These are phyloP conservation scores for Sphenopsis melanotis DNA, from an alignment of 2,797 vertebrate species.

Conservation along the genomic window DNA sequence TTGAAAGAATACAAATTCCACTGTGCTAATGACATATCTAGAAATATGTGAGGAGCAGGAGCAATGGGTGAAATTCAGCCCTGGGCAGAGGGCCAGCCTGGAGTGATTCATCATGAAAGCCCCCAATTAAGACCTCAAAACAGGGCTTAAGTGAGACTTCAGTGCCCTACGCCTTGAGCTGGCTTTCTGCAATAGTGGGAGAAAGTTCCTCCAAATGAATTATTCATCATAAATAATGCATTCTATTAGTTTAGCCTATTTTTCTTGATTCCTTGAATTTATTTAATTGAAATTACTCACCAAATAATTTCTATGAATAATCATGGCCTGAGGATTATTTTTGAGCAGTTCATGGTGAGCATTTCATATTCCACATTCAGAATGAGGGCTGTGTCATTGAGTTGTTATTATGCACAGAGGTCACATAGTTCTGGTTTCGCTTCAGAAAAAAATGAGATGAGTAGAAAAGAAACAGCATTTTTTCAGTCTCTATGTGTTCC, in stretches of 20 bases:
- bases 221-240: conserved; percentile 50
- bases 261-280: conserved; percentile 53
- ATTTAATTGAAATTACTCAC: conserved; percentile 67
- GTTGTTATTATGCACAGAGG: conserved; percentile 32
- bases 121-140: conserved; percentile 44
- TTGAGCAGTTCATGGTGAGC: neutral
- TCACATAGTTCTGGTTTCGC: neutral
- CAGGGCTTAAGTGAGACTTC: conserved; percentile 10
- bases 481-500: neutral
- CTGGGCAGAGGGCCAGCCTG: conserved; percentile 32
- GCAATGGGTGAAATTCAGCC: conserved; percentile 37
- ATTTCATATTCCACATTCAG: conserved; percentile 26
- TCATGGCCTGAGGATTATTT: conserved; percentile 56
- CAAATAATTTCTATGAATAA: conserved; percentile 68
- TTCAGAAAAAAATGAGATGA: neutral
- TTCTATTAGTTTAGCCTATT: conserved; percentile 42
- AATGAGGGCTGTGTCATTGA: conserved; percentile 19
- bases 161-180: neutral
- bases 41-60: conserved; percentile 12
- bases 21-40: conserved; percentile 15
- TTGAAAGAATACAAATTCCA: conserved; percentile 19
- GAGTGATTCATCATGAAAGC: conserved; percentile 21
- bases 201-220: conserved; percentile 13
- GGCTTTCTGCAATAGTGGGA: neutral
- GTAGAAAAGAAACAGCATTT: neutral